Evolutionary conservation across 35 echinoderm and acorn worm genomes (phyloP).

Genomic region (Amphiura filiformis): DNA sequence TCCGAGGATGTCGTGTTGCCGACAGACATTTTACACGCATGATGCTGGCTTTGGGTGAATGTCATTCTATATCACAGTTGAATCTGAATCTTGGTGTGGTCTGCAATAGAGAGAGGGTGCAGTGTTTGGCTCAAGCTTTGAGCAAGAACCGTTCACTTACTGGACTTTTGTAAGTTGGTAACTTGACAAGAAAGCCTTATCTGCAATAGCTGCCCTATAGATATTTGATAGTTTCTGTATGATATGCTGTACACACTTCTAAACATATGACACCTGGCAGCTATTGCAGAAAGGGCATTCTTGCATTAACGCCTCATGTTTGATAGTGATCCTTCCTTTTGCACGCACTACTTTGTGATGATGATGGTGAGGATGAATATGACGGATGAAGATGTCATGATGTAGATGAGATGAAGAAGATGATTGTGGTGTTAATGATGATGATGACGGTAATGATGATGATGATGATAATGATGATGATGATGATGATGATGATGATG

Average conservation of each 20-base stretch:
- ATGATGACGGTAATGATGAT: too few relatives aligned
- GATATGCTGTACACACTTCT: too few relatives aligned
- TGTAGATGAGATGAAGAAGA: too few relatives aligned
- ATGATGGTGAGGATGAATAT: not conserved
- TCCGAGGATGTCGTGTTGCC: slow-evolving; percentile 28
- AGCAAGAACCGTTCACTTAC: slow-evolving; percentile 43
- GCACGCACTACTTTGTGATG: not conserved
- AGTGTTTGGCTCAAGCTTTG: slow-evolving; percentile 18
- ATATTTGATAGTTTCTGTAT: too few relatives aligned
- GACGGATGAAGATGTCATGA: not conserved
- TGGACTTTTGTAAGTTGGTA: slow-evolving; percentile 30
- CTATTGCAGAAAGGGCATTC: too few relatives aligned
- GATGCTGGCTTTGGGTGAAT: slow-evolving; percentile 21
- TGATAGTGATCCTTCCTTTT: not conserved
- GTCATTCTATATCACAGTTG: slow-evolving; percentile 34
- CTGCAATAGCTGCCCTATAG: too few relatives aligned
- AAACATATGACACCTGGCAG: too few relatives aligned
- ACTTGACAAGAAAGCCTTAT: not conserved
- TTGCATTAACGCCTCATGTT: not conserved
- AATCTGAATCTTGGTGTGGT: slow-evolving; percentile 52
- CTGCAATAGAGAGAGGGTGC: slow-evolving; percentile 19
- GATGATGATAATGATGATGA: too few relatives aligned
- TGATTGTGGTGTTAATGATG: too few relatives aligned
- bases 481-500: too few relatives aligned
- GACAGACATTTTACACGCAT: slow-evolving; percentile 27